Base-by-base conservation (phyloP, 2,113 vertebrate species). In the Stercorarius parasiticus region DNA sequence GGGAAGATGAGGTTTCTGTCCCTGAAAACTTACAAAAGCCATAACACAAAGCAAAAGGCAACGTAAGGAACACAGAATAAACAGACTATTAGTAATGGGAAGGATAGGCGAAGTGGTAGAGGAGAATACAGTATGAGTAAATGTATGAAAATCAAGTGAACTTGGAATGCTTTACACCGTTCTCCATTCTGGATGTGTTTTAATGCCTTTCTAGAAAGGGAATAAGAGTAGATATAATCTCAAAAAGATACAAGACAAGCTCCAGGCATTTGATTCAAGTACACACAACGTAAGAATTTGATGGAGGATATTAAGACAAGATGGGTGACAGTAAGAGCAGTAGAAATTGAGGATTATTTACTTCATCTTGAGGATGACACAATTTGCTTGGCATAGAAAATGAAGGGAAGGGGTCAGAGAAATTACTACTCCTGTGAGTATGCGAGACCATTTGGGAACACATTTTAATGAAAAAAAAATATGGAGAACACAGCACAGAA, bases 161-260 rank as follows among this genome's bases (percentile, higher is more conserved):
- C 18, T 32, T 43, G 14, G 40, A 74, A 74, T 32, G 20, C 11
- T 12, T 92, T 72, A 29, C 13, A 77, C 2, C 11, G 27, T 83
- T 81, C 9, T 40, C 8, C 15, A n/a, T 3, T 14, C 32, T 58
- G 11, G 7, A 34, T 62, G 22, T 70, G 8, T 10, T 22, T 73
- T 72, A 80, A 32, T 9, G 8, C 0, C 25, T 66, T 82, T 83
- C 38, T 73, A 40, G 27, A 56, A 77, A 40, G 4, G 2, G 22
- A 69, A 4, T 13, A 59, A 62, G 36, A 89, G 15, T 4, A 89
- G 27, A 58, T 49, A 34, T 27, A 66, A 50, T 16, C 14, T 30
- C 6, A 82, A 49, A 87, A 69, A 64, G 0, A 47, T 4, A 19
- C 1, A 52, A 55, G 9, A 11, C 3, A n/a, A 52, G 30, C 1